Base-by-base conservation (phyloP, 2,797 vertebrate genomes). In the Jordanella pulchra region DNA sequence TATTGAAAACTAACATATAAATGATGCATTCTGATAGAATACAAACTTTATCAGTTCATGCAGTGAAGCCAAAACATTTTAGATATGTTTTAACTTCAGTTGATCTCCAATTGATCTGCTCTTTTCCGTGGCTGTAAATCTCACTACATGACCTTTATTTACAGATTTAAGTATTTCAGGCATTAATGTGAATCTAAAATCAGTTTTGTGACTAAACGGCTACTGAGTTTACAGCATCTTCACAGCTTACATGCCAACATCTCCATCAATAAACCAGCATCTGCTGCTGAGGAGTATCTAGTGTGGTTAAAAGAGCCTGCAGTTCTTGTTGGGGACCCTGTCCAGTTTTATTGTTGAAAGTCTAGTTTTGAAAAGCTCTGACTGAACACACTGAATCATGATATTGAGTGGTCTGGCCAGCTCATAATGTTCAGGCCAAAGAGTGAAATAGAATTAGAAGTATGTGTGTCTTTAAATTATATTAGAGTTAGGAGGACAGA, bases 401-500 rank as follows among this genome's bases (percentile, higher is more conserved):
- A 67, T 58, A 23, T 28, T 25, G 35, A 50, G 30, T 32, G 21
- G 15, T 63, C 25, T 42, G 55, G 42, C 28, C 7, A n/a, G 28
- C 53, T 13, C 25, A 54, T 23, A n/a, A 21, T 27, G 4, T 13
- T 67, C 53, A 15, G 35, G 60, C 25, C 14, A 9, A 1, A 25
- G 27, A 56, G 42, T 67, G 45, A 42, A 27, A 56, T 53, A 77
- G 79, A 71, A 83, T 87, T 65, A 47, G 60, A 72, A 81, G 74
- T 42, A 1, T 63, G 17, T 18, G 32, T 44, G 23, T 69, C 25
- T 80, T 81, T 77, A 18, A 77, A 79, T 80, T 79, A 72, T 86
- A 81, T 86, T 78, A 75, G 67, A 76, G 78, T 72, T 82, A 84
- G 79, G 75, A 73, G 64, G 65, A 76, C 35, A n/a, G n/a, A 67